Conservation (phyloP, 1,140 invertebrate species). For the Scaptomyza montana region DNA sequence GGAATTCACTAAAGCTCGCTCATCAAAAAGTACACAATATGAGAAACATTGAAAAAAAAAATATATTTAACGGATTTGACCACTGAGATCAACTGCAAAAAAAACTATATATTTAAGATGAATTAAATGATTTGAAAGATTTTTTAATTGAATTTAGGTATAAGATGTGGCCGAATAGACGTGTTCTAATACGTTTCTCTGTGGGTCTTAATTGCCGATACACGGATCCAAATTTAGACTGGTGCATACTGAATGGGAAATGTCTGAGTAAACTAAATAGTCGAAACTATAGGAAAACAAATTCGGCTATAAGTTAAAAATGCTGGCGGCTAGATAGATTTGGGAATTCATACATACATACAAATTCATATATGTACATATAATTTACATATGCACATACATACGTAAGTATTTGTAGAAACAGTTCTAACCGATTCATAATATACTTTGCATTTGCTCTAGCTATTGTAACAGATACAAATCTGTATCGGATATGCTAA, state of each 20-base stretch:
- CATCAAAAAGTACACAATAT: background rate
- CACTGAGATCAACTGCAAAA: too few relatives aligned
- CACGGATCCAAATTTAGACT: conserved; percentile 64
- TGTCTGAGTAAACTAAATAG: conserved; percentile 2
- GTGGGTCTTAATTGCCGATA: conserved; percentile 58
- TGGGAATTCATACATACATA: conserved; percentile 20
- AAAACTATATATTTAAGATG: background rate
- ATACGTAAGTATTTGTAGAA: conserved; percentile 4
- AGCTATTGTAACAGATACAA: conserved; percentile 23
- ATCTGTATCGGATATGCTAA: conserved; percentile 21
- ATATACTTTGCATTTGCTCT: background rate
- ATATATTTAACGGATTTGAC: background rate
- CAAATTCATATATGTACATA: too few relatives aligned
- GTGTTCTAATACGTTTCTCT: background rate
- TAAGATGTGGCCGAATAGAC: background rate
- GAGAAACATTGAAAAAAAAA: too few relatives aligned
- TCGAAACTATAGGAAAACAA: conserved; percentile 46
- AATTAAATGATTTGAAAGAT: conserved; percentile 20
- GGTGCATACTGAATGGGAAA: conserved; percentile 27
- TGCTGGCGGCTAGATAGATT: conserved; percentile 40
- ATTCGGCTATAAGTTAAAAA: conserved; percentile 26
- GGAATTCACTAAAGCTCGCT: background rate
- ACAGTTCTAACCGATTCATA: conserved; percentile 25
- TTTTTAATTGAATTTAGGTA: conserved; percentile 13
- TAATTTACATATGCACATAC: too few relatives aligned